Base-by-base conservation (phyloP, 2,113 vertebrate species). In the Chaetorhynchus papuensis region DNA sequence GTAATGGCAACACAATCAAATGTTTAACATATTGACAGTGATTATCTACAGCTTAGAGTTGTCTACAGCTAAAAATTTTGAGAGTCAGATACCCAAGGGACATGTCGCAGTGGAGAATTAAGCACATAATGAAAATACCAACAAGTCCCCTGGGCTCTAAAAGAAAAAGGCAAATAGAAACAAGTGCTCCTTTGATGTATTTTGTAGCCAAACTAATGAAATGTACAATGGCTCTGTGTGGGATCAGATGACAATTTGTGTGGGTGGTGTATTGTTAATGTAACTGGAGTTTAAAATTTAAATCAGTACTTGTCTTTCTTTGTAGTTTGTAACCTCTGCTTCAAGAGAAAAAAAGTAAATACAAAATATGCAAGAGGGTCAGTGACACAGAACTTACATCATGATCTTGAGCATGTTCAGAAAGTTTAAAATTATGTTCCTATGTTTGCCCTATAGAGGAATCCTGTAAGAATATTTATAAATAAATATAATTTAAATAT, bases 1-100 rank as follows among this genome's bases (percentile, higher is more conserved):
- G 18, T 44, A 95, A 91, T 77, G 75, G 57, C 19, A 83, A 44
- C 66, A 85, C 44, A 95, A 78, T 78, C 52, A 96, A 95, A 88
- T 54, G 37, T 72, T 95, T 95, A 84, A 66, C 63, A 54, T 53
- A 68, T 26, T 86, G 61, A 69, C 80, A 85, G 65, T 56, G 56
- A 45, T 75, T 68, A 91, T 85, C 80, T 33, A 63, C 45, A 89
- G 27, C 64, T 84, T 70, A 92, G 47, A 80, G 54, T 33, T 80
- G 78, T 83, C 26, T 54, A 50, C 21, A 72, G 13, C 85, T 95
- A 86, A 94, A 74, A 77, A 19, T 42, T 87, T 42, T 68, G n/a
- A 57, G 75, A 75, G 85, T 66, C 39, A 84, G 33, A 57, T 39
- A 89, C 53, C 20, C 53, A 76, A 79, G 26, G 19, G 37, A 61